These are phyloP conservation scores for Dermolepida albohirtum DNA, from an alignment of 2,888 invertebrate species.

Conservation along the genomic window DNA sequence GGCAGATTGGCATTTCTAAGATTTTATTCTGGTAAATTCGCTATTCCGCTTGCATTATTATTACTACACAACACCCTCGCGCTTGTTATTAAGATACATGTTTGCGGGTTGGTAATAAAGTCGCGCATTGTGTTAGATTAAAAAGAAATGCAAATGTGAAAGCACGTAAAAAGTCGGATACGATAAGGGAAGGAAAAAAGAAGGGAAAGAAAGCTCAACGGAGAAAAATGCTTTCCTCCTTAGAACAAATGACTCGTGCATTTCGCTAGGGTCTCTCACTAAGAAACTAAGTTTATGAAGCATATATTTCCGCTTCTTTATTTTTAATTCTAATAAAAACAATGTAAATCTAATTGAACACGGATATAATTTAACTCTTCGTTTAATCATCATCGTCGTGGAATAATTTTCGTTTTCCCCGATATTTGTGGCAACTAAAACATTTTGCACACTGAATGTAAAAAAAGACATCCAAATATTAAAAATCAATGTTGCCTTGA, in stretches of 20 bases:
- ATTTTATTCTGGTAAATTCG: conserved; percentile 25
- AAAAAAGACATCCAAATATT: too few species aligned
- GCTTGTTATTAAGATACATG: conserved; percentile 34
- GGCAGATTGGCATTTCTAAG: conserved; percentile 26
- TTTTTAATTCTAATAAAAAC: conserved; percentile 21
- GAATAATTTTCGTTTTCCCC: too few species aligned
- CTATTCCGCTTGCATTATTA: conserved; percentile 8
- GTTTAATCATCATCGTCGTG: too few species aligned
- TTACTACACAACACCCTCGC: conserved; percentile 16
- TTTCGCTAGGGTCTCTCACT: conserved; percentile 14
- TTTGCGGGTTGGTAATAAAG: conserved; percentile 30
- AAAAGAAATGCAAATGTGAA: conserved; percentile 35
- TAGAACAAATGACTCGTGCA: conserved; percentile 34
- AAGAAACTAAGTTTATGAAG: conserved; percentile 29
- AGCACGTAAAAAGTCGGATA: conserved; percentile 33
- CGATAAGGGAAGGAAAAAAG: conserved; percentile 29
- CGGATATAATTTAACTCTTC: too few species aligned
- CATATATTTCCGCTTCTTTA: conserved; percentile 20
- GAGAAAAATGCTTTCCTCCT: conserved; percentile 31
- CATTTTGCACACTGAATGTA: too few species aligned
- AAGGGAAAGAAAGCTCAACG: conserved; percentile 26
- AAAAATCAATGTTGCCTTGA: too few species aligned
- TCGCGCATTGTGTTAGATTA: conserved; percentile 34
- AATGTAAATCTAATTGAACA: conserved; percentile 21
- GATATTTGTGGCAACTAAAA: too few species aligned